Conservation (phyloP, 1,140 invertebrate genomes). For the Heliconius hermathena region DNA sequence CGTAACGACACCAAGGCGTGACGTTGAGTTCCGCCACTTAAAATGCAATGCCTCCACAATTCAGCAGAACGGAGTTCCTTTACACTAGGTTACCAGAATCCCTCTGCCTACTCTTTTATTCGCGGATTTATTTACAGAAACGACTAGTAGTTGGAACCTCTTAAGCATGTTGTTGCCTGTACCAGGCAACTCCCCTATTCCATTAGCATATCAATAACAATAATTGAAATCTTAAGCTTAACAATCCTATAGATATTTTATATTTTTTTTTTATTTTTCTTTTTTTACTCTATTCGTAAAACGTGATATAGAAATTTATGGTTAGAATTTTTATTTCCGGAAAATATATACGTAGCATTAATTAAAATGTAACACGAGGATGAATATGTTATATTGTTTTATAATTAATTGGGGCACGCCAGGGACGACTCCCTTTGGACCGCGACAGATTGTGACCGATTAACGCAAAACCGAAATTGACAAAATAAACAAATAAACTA, state of each 20-base stretch:
- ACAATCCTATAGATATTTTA: too few species aligned
- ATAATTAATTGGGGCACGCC: conserved; percentile 5
- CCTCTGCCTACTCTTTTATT: too few species aligned
- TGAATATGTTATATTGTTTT: conserved; percentile 6
- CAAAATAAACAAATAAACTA: neutral
- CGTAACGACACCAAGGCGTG: neutral
- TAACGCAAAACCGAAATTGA: conserved; percentile 5
- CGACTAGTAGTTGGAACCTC: neutral
- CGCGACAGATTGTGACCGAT: conserved; percentile 8
- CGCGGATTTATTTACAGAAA: neutral
- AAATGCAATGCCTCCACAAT: too few species aligned
- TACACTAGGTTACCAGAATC: too few species aligned
- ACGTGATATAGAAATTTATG: too few species aligned
- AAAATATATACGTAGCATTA: neutral
- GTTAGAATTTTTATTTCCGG: too few species aligned
- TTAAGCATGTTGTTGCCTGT: too few species aligned
- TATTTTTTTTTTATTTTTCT: too few species aligned
- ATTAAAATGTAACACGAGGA: conserved; percentile 6
- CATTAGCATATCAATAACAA: neutral
- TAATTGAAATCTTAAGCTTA: too few species aligned
- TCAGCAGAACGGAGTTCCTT: too few species aligned
- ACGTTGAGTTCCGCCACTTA: too few species aligned
- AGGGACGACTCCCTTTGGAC: neutral
- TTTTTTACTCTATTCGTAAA: too few species aligned
- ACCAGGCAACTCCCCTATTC: neutral